These are phyloP conservation scores for Crotalus horridus DNA, from an alignment of 2,113 vertebrate species.

Conservation along the genomic window DNA sequence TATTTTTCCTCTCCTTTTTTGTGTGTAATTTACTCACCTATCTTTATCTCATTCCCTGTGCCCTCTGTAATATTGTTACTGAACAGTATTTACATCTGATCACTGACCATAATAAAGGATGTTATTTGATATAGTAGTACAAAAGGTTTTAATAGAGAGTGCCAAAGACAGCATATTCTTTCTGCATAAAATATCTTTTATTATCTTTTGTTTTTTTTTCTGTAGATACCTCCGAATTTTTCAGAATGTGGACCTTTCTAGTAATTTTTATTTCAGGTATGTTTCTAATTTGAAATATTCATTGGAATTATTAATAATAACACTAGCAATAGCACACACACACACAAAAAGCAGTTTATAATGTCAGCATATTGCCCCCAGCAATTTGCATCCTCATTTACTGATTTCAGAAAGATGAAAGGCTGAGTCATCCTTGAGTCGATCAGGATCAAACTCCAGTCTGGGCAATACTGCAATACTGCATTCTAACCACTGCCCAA, in stretches of 20 bases:
- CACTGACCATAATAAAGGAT: background rate
- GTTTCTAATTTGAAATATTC: constrained; percentile 21
- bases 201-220: constrained; percentile 25
- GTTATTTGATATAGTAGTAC: background rate
- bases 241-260: constrained; percentile 97
- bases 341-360: background rate
- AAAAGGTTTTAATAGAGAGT: background rate
- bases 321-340: background rate
- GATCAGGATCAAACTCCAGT: background rate
- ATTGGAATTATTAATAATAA: background rate
- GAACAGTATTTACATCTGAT: background rate
- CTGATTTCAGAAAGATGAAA: background rate
- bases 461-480: background rate
- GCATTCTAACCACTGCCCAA: background rate
- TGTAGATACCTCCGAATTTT: constrained; percentile 92
- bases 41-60: background rate
- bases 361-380: background rate
- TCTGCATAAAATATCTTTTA: background rate
- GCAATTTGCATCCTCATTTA: background rate
- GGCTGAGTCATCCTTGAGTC: background rate
- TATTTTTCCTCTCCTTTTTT: background rate
- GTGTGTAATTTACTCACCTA: background rate
- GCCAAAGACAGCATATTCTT: background rate
- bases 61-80: background rate
- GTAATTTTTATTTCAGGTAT: constrained; percentile 99